Evolutionary conservation across 2,888 invertebrate genomes (phyloP), one percentile per base, ranked within the genome.

Genomic region (Dasypogon diadema): DNA sequence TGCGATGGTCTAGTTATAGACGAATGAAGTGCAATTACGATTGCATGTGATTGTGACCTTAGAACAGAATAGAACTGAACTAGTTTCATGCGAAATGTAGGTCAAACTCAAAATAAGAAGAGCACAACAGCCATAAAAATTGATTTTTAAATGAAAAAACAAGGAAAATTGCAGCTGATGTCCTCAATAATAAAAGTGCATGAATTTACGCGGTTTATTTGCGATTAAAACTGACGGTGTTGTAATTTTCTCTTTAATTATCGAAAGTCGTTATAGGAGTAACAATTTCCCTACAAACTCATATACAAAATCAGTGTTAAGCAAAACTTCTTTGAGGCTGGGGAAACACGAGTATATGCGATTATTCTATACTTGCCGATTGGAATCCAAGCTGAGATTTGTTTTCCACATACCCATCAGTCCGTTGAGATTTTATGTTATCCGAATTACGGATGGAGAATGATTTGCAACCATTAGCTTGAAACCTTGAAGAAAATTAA

Each of bases 31-130:
- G 73, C 22, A 34, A 37, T 34, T 22, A 58, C 26, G 58, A 30
- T 55, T 77, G 75, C 77, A 75, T 77, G 75, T 77, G 70, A 70
- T 34, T 70, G 77, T 77, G 77, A 77, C 77, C 77, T 77, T 75
- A 77, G 77, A 73, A 73, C 42, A 73, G 56, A 56, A 70, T 70
- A 70, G 70, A 74, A 76, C 68, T 74, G 68, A 68, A 77, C 70
- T 77, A 75, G 77, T 70, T 77, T 74, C 74, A 60, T 34, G 22
- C 60, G 22, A 74, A 76, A 76, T 74, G 74, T 75, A 75, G 77
- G 74, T 75, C 75, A 74, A 56, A 48, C 56, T 68, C 21, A 60
- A 75, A 77, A 77, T 51, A 70, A 70, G 54, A 70, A 26, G 54
- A 70, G 54, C 70, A 65, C 70, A 26, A 54, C 70, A 21, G 16